Evolutionary conservation across 1,140 invertebrate genomes (phyloP).

Genomic region (Drusus annulatus): DNA sequence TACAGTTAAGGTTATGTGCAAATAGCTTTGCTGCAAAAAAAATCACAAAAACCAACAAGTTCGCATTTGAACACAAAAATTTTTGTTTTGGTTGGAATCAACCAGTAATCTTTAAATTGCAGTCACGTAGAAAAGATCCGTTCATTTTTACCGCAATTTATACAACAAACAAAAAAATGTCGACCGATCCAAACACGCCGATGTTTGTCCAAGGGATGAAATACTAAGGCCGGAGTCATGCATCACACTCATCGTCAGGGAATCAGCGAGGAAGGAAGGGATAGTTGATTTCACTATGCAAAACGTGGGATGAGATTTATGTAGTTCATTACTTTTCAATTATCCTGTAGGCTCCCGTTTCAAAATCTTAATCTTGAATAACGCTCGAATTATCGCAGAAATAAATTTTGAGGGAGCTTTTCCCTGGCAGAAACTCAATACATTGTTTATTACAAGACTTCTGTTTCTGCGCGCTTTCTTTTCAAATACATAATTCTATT

Average conservation of each 20-base stretch:
- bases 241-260: not conserved
- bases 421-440: no score
- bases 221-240: not conserved
- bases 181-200: not conserved
- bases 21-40: conserved; percentile 1
- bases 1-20: not conserved
- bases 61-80: conserved; percentile 45
- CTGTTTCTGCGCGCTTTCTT: not conserved
- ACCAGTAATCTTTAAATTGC: not conserved
- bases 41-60: conserved; percentile 18
- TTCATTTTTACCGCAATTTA: not conserved
- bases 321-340: no score
- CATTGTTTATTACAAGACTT: not conserved
- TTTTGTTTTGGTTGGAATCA: conserved; percentile 44
- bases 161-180: not conserved
- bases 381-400: no score
- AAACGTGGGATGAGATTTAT: no score
- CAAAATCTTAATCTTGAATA: no score
- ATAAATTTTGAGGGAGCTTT: no score
- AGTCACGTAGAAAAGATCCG: not conserved
- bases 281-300: not conserved
- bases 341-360: no score
- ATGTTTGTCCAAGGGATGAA: conserved; percentile 4
- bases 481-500: conserved; percentile 1
- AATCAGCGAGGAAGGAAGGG: not conserved